Percentiles rank a stretch among this genome's conserved stretches.
These are phyloP conservation scores for Aphaenogaster floridana DNA, from an alignment of 1,140 invertebrate species.

Conservation along the genomic window DNA sequence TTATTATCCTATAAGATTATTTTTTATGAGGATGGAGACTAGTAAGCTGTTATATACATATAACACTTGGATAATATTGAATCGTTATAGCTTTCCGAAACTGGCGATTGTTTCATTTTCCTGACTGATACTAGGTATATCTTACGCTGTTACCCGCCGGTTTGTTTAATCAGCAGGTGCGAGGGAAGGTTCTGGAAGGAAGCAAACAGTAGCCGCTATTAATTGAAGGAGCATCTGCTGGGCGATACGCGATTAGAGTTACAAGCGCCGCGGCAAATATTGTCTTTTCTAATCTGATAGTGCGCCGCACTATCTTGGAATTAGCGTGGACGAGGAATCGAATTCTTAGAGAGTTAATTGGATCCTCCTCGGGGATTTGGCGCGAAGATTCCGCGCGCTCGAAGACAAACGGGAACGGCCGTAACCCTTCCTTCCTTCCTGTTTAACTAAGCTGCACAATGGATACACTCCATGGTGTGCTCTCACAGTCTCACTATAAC, in stretches of 20 bases:
- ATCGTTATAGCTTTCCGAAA: neutral
- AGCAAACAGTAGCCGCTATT: conserved; percentile 74
- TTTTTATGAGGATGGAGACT: neutral
- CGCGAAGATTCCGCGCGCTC: conserved; percentile 73
- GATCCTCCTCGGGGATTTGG: conserved; percentile 76
- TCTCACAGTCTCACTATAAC: conserved; percentile 46
- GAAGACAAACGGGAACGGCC: conserved; percentile 74
- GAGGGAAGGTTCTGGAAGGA: conserved; percentile 59
- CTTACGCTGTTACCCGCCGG: conserved; percentile 18
- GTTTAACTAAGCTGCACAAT: conserved; percentile 72
- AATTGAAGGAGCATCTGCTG: conserved; percentile 75
- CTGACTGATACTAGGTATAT: conserved; percentile 25
- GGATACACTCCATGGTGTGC: conserved; percentile 66
- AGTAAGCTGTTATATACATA: neutral
- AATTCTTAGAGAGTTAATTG: conserved; percentile 82
- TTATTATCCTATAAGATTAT: neutral
- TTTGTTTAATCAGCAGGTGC: conserved; percentile 64
- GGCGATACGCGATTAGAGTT: conserved; percentile 74
- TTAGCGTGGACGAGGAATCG: conserved; percentile 80
- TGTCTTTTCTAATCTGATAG: conserved; percentile 76
- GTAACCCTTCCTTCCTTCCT: conserved; percentile 74
- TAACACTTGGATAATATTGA: neutral
- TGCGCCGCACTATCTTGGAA: conserved; percentile 79
- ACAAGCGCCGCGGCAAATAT: conserved; percentile 74
- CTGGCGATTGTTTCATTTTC: conserved; percentile 40